phyloP scores from a whole-genome alignment of 2,797 vertebrate species.

The Pitangus sulphuratus region DNA sequence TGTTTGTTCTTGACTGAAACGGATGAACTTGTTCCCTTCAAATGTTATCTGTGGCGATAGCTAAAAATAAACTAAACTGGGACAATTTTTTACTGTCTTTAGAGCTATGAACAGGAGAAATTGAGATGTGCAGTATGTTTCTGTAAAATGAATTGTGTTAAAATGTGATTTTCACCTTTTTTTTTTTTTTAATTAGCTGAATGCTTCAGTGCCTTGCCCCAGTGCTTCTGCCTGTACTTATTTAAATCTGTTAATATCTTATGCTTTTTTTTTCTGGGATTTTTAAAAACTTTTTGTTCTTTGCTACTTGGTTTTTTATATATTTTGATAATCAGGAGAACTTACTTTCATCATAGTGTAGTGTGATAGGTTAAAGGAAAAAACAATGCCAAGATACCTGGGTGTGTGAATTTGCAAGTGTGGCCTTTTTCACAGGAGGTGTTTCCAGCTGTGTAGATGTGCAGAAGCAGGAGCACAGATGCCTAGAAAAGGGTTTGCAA shows the following conservation, averaged over 20 bases:
- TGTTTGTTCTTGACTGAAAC: neutral
- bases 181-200: neutral
- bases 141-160: neutral
- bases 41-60: neutral
- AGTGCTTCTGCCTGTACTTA: neutral
- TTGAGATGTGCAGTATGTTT: neutral
- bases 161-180: neutral
- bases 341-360: neutral
- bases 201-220: neutral
- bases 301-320: neutral
- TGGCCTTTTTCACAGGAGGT: neutral
- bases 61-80: neutral
- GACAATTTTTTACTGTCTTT: neutral
- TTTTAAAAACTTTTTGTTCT: neutral
- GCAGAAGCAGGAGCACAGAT: neutral
- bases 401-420: neutral
- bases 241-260: neutral
- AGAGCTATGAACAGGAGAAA: neutral
- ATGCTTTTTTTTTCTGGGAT: neutral
- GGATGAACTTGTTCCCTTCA: neutral
- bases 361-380: neutral
- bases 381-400: neutral
- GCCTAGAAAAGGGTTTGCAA: neutral
- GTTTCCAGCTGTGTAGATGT: neutral
- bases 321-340: neutral